Evolutionary conservation across 1,140 invertebrate species (phyloP).

Genomic region (Euura saliciscinereae): DNA sequence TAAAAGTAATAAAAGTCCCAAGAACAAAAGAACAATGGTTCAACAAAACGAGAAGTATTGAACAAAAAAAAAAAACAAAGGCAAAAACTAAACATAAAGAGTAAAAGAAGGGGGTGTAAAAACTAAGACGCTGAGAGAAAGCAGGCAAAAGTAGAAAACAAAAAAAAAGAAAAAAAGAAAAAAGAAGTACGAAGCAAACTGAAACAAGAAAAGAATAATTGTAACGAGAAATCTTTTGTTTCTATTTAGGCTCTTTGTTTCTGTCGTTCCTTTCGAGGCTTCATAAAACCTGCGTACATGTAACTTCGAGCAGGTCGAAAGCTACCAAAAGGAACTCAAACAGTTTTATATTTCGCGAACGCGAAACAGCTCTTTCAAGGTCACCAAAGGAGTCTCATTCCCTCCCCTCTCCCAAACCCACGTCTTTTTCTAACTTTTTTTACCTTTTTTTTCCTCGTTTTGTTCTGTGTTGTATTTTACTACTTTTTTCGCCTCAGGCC

Average conservation of each 20-base stretch:
- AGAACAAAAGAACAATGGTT: too few species aligned
- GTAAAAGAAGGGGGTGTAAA: background rate
- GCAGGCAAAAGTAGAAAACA: background rate
- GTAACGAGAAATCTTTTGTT: constrained; percentile 7
- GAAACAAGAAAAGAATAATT: background rate
- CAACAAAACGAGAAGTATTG: background rate
- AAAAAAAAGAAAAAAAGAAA: background rate
- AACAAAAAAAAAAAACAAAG: background rate
- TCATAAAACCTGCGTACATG: background rate
- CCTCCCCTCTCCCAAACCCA: too few species aligned
- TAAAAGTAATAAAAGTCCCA: too few species aligned
- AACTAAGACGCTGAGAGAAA: background rate
- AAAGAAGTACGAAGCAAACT: background rate
- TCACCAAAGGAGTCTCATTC: too few species aligned
- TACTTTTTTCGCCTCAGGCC: too few species aligned
- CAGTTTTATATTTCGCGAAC: too few species aligned
- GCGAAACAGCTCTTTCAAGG: too few species aligned
- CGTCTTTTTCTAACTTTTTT: too few species aligned
- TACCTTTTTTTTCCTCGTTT: too few species aligned
- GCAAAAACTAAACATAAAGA: background rate
- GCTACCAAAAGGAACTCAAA: background rate
- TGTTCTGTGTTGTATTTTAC: too few species aligned
- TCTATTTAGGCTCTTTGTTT: constrained; percentile 7
- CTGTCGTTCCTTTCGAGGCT: background rate
- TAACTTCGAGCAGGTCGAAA: background rate